These are phyloP conservation scores for Bimastos eiseni DNA, from an alignment of 2,888 invertebrate genomes.

Conservation along the genomic window DNA sequence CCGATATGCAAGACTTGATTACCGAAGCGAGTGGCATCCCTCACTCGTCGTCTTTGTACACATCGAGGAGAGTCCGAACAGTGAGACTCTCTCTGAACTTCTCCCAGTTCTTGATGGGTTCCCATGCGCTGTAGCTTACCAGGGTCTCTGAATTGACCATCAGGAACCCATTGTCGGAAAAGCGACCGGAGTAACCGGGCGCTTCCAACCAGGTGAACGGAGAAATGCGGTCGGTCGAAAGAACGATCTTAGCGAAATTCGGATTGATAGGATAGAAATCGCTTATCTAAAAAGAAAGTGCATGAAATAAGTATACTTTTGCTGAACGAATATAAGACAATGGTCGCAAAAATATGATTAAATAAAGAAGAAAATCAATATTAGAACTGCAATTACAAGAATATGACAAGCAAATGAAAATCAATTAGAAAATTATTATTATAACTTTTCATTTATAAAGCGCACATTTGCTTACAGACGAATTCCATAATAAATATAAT, in stretches of 20 bases:
- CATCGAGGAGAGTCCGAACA: neutral
- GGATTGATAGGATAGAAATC: neutral
- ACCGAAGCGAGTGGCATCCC: neutral
- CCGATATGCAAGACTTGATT: too few relatives aligned
- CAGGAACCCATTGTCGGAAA: constrained; percentile 77
- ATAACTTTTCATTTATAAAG: too few relatives aligned
- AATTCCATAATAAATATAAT: too few relatives aligned
- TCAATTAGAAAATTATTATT: too few relatives aligned
- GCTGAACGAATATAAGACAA: too few relatives aligned
- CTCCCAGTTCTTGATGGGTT: neutral
- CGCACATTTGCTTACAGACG: too few relatives aligned
- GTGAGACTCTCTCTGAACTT: neutral
- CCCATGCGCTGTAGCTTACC: constrained; percentile 23
- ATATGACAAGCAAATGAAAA: too few relatives aligned
- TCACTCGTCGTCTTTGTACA: neutral
- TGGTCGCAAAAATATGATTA: too few relatives aligned
- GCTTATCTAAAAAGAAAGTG: constrained; percentile 25
- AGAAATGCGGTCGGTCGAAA: constrained; percentile 51
- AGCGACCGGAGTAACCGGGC: constrained; percentile 66
- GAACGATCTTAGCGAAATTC: constrained; percentile 39
- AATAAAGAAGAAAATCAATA: too few relatives aligned
- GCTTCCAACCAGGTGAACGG: constrained; percentile 61
- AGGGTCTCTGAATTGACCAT: constrained; percentile 46
- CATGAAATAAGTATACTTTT: too few relatives aligned
- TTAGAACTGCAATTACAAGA: too few relatives aligned